Evolutionary conservation across 2,888 invertebrate species (phyloP).

Genomic region (Napeogenes sylphis): DNA sequence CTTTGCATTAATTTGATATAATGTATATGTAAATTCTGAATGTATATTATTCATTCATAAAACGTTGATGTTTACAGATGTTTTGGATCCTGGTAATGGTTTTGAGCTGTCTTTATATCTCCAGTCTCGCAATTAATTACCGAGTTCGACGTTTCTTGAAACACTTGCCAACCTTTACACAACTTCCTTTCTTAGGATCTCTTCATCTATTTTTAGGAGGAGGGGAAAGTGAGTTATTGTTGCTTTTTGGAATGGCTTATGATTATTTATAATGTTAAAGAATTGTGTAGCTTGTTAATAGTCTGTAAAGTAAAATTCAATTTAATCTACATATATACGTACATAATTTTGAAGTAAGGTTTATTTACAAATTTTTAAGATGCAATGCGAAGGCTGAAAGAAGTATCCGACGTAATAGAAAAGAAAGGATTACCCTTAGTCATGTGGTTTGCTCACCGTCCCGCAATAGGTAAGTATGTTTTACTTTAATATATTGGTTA

Average conservation of each 20-base stretch:
- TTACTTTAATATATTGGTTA: slow-evolving; percentile 31
- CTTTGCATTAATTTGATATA: too few relatives aligned
- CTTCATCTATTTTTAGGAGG: slow-evolving; percentile 27
- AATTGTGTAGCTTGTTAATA: too few relatives aligned
- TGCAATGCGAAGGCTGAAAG: neutral
- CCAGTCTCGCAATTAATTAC: neutral
- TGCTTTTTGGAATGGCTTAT: too few relatives aligned
- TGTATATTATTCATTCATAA: neutral
- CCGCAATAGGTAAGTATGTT: slow-evolving; percentile 20
- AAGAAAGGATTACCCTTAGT: neutral
- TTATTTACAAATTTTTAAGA: too few relatives aligned
- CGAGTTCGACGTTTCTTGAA: slow-evolving; percentile 3
- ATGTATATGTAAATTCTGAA: too few relatives aligned
- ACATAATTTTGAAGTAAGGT: too few relatives aligned
- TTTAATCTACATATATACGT: too few relatives aligned
- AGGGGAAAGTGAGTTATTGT: slow-evolving; percentile 9
- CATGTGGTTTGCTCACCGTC: slow-evolving; percentile 32
- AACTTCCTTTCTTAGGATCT: slow-evolving; percentile 51
- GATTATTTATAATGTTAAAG: too few relatives aligned
- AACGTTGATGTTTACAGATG: neutral
- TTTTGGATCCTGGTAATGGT: neutral
- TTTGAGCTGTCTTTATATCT: neutral
- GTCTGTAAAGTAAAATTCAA: too few relatives aligned
- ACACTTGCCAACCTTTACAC: slow-evolving; percentile 41
- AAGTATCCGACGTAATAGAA: slow-evolving; percentile 3